Evolutionary conservation across 2,113 vertebrate genomes (phyloP).

Genomic region (Dolichotis patagonum): DNA sequence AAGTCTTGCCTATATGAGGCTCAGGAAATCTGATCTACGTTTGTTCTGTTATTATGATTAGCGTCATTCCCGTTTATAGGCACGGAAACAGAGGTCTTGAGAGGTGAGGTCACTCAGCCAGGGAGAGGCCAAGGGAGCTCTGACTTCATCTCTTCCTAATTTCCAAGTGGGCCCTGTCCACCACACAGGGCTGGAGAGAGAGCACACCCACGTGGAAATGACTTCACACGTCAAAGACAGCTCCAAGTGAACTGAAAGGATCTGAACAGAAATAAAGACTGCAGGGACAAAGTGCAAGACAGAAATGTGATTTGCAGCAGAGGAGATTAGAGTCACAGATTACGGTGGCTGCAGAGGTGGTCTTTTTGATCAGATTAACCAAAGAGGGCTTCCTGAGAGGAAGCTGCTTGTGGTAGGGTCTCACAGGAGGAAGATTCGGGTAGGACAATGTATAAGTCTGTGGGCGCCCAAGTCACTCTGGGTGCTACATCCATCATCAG

Average conservation of each 20-base stretch:
- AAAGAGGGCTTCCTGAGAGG: neutral
- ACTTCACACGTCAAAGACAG: conserved; percentile 13
- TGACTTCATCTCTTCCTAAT: conserved; percentile 30
- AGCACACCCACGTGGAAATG: conserved; percentile 39
- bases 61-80: neutral
- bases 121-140: neutral
- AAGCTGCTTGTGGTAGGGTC: neutral
- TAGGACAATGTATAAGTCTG: neutral
- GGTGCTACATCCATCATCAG: neutral
- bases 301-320: neutral
- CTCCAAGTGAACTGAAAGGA: neutral
- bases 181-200: neutral
- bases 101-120: conserved; percentile 29
- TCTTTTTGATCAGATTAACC: neutral
- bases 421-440: neutral
- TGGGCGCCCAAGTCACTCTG: neutral
- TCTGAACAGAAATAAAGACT: neutral
- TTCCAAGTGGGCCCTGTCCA: neutral
- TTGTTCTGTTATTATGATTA: neutral
- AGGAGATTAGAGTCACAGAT: neutral
- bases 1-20: neutral
- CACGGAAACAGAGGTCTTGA: neutral
- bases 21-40: neutral
- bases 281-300: neutral
- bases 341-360: neutral